Evolutionary conservation across 2,113 vertebrate genomes (phyloP).

Genomic region (Riparia riparia): DNA sequence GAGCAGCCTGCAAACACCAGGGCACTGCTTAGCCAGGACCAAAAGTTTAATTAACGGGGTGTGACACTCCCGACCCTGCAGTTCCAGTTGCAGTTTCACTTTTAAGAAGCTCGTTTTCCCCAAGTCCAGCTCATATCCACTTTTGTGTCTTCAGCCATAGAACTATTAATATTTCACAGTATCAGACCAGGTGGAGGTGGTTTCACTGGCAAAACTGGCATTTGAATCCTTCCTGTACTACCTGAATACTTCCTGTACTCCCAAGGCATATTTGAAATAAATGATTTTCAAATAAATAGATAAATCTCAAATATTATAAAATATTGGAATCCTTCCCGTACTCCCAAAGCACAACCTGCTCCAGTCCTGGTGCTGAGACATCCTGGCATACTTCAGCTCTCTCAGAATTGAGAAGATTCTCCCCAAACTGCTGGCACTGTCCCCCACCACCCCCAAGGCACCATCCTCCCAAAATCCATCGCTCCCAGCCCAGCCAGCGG

Average conservation of each 20-base stretch:
- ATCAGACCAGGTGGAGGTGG: neutral
- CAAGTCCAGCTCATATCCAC: neutral
- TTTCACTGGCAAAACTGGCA: neutral
- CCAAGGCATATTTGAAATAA: neutral
- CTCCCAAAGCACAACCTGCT: neutral
- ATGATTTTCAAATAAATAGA: no score
- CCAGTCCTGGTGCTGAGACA: accelerated
- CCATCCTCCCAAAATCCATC: accelerated
- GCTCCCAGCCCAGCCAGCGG: accelerated
- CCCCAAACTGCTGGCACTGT: no score
- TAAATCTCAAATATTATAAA: neutral
- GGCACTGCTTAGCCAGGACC: neutral
- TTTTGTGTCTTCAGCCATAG: neutral
- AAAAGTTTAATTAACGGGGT: neutral
- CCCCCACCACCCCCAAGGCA: no score
- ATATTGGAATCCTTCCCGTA: neutral
- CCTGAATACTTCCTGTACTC: neutral
- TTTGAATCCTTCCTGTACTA: neutral
- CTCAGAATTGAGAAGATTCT: neutral
- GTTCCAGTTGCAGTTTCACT: neutral
- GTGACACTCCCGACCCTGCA: neutral
- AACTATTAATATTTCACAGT: neutral
- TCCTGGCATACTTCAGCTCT: neutral
- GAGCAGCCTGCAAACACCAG: neutral
- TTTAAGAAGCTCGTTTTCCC: neutral